phyloP scores from a whole-genome alignment of 2,888 invertebrate species.

The Stegophylla sp. region DNA sequence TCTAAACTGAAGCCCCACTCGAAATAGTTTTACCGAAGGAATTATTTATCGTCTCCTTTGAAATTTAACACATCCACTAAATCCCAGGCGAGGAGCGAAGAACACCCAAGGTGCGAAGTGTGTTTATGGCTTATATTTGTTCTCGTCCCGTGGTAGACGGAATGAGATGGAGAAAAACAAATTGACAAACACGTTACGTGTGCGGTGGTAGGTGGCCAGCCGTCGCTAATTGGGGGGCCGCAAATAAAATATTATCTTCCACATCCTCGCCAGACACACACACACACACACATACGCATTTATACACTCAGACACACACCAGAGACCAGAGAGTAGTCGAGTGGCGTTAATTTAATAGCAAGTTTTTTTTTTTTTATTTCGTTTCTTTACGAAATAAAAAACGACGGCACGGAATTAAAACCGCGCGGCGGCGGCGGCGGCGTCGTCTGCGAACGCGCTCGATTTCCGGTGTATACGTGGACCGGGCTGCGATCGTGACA shows the following conservation, averaged over 20 bases:
- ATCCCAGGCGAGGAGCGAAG: too few relatives aligned
- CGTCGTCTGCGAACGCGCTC: not conserved
- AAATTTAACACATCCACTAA: too few relatives aligned
- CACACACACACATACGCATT: not conserved
- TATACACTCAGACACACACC: too few relatives aligned
- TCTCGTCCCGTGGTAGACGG: too few relatives aligned
- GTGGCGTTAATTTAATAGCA: conserved; percentile 28
- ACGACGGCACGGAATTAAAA: conserved; percentile 29
- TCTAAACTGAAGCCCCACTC: too few relatives aligned
- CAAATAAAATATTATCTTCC: conserved; percentile 41
- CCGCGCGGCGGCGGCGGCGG: not conserved
- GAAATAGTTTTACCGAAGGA: too few relatives aligned
- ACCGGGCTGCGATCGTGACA: too few relatives aligned
- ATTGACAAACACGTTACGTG: not conserved
- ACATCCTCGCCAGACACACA: not conserved
- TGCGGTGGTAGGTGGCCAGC: not conserved
- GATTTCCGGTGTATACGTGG: not conserved
- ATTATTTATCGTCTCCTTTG: too few relatives aligned
- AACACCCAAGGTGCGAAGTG: too few relatives aligned
- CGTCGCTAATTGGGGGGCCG: conserved; percentile 28
- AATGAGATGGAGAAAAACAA: too few relatives aligned
- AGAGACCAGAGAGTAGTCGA: not conserved
- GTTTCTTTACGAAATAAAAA: too few relatives aligned
- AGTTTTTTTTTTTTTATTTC: not conserved
- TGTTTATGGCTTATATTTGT: too few relatives aligned